Conservation (phyloP, 2,888 invertebrate genomes). For the Microplitis deprimator region DNA sequence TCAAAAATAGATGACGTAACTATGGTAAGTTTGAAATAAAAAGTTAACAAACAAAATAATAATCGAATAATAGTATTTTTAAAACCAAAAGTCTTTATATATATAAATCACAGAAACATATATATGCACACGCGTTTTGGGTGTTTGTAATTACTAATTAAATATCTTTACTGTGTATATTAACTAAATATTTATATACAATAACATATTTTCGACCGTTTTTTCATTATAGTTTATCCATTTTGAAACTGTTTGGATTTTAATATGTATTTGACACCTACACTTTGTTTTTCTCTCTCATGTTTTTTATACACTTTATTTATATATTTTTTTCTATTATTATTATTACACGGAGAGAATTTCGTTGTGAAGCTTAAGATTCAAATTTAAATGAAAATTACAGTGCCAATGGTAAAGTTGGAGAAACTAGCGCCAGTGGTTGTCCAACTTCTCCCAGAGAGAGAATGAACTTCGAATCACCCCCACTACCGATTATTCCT, state of each 20-base stretch:
- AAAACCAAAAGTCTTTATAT: constrained; percentile 34
- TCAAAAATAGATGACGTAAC: constrained; percentile 99
- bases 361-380: too few species aligned
- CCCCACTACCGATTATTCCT: too few species aligned
- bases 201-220: constrained; percentile 34
- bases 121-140: constrained; percentile 58
- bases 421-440: too few species aligned
- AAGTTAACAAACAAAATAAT: constrained; percentile 50
- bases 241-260: constrained; percentile 28
- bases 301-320: constrained; percentile 19
- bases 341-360: background rate
- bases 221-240: constrained; percentile 40
- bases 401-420: too few species aligned
- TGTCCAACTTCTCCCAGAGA: too few species aligned
- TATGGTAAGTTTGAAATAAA: constrained; percentile 86
- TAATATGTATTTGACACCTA: background rate
- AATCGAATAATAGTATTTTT: constrained; percentile 44
- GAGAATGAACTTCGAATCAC: too few species aligned
- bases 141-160: constrained; percentile 58
- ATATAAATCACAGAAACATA: constrained; percentile 56
- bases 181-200: constrained; percentile 21
- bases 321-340: background rate
- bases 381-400: too few species aligned
- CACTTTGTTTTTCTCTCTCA: constrained; percentile 9
- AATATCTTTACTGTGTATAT: background rate